Evolutionary conservation across 2,113 vertebrate species (phyloP).

Genomic region (Lethenteron camtschaticum): DNA sequence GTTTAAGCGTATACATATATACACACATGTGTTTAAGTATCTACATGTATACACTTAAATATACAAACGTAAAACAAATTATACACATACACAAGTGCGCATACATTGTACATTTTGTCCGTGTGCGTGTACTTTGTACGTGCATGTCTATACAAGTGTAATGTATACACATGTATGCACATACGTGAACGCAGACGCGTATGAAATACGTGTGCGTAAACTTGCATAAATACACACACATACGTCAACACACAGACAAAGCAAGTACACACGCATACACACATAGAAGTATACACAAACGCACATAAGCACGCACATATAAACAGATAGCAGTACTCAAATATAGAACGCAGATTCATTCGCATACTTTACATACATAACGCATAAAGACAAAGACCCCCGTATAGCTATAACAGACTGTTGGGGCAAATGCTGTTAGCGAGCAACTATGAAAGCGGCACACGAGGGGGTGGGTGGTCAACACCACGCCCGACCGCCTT

Average conservation of each 20-base stretch:
- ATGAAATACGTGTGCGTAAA: neutral
- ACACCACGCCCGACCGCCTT: too few species aligned
- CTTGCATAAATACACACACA: neutral
- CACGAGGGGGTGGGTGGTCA: too few species aligned
- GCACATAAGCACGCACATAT: neutral
- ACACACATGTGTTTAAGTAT: neutral
- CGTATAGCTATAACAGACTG: too few species aligned
- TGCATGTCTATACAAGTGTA: neutral
- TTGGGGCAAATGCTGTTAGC: too few species aligned
- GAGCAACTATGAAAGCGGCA: too few species aligned
- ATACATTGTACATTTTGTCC: neutral
- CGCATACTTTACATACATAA: too few species aligned
- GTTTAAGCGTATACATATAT: neutral
- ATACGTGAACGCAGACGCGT: neutral
- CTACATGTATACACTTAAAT: neutral
- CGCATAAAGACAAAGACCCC: too few species aligned
- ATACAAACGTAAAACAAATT: neutral
- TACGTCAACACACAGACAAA: neutral
- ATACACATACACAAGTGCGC: neutral
- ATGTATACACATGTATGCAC: neutral
- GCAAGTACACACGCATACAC: neutral
- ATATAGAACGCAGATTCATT: too few species aligned
- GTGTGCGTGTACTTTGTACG: neutral
- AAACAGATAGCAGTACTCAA: too few species aligned
- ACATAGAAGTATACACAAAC: neutral